Conservation (phyloP, 2,888 invertebrate species). For the Drosophila stalkeri region DNA sequence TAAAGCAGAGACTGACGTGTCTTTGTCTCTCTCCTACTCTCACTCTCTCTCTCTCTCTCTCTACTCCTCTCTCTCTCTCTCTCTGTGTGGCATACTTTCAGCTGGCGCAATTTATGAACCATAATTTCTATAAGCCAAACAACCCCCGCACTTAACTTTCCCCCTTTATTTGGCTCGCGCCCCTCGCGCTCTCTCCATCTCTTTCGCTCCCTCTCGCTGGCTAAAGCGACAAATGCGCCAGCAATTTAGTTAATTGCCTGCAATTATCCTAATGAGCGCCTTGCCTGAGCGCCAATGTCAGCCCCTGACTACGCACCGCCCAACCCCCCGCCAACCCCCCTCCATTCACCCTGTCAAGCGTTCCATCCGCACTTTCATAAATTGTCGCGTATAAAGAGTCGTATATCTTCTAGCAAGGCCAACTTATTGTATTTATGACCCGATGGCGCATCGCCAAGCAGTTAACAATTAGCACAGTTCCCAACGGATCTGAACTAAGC, state of each 20-base stretch:
- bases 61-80: background rate
- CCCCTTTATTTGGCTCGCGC: conserved; percentile 6
- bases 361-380: conserved; percentile 3
- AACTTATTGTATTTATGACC: conserved; percentile 81
- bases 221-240: conserved; percentile 82
- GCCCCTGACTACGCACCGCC: conserved; percentile 9
- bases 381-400: conserved; percentile 49
- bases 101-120: conserved; percentile 72
- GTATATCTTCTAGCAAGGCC: conserved; percentile 47
- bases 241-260: conserved; percentile 84
- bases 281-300: conserved; percentile 65
- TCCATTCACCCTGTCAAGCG: background rate
- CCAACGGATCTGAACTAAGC: conserved; percentile 1
- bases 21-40: background rate
- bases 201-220: conserved; percentile 30
- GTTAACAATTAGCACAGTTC: conserved; percentile 32
- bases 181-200: conserved; percentile 23
- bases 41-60: background rate
- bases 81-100: conserved; percentile 45
- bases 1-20: conserved; percentile 47
- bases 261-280: conserved; percentile 84
- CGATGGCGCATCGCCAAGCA: conserved; percentile 62
- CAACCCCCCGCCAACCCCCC: conserved; percentile 7
- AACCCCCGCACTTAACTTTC: conserved; percentile 18
- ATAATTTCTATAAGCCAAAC: conserved; percentile 73